phyloP scores from a whole-genome alignment of 37 sponge, comb jelly and placozoan genomes.

The Axinella damicornis region DNA sequence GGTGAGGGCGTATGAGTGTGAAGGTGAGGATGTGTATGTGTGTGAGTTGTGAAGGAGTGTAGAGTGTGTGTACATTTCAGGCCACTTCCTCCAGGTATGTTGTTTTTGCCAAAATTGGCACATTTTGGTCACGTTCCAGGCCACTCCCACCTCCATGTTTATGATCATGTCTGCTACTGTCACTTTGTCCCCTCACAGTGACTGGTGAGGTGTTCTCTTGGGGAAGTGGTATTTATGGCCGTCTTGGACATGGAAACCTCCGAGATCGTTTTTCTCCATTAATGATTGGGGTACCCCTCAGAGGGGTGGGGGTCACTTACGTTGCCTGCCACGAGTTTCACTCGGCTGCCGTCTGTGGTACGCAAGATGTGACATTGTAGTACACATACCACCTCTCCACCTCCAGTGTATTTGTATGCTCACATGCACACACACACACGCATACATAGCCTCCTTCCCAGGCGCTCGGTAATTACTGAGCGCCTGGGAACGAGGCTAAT shows the following conservation, averaged over 20 bases:
- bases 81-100: neutral
- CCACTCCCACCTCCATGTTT: no score
- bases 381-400: no score
- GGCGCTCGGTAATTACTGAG: no score
- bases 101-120: no score
- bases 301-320: constrained; percentile 62
- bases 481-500: no score
- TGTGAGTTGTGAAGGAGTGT: no score
- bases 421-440: constrained; percentile 24
- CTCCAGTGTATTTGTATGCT: constrained; percentile 8
- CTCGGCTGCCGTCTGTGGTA: constrained; percentile 87
- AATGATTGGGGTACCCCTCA: constrained; percentile 74
- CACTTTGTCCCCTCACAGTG: constrained; percentile 25
- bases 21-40: no score
- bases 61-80: neutral
- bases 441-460: neutral
- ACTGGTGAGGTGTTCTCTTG: constrained; percentile 90
- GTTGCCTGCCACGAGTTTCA: constrained; percentile 87
- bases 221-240: constrained; percentile 91
- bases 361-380: no score
- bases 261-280: constrained; percentile 89
- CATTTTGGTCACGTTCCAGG: no score
- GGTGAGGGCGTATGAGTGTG: no score
- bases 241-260: constrained; percentile 92
- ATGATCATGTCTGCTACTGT: neutral